phyloP scores from a whole-genome alignment of 2,888 invertebrate species.

The Ochlodes sylvanus region DNA sequence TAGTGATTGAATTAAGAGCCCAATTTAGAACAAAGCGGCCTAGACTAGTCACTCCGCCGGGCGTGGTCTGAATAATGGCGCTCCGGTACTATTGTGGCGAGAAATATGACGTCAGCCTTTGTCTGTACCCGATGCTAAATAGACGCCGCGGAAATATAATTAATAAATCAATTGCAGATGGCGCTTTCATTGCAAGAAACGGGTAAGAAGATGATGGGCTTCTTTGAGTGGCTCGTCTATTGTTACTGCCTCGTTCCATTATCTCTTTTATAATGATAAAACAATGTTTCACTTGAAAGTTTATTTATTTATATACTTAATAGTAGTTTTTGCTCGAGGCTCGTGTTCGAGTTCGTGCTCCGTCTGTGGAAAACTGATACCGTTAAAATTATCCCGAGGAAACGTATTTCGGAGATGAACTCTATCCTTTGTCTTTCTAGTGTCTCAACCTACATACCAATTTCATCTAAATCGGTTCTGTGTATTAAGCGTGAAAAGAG shows the following conservation, averaged over 20 bases:
- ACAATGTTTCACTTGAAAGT: neutral
- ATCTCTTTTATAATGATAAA: neutral
- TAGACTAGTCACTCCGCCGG: slow-evolving; percentile 34
- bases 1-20: slow-evolving; percentile 31
- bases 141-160: slow-evolving; percentile 33
- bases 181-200: slow-evolving; percentile 31
- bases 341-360: no score
- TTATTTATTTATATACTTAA: neutral
- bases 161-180: slow-evolving; percentile 39
- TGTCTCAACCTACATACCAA: no score
- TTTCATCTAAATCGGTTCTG: no score
- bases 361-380: no score
- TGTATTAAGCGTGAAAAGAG: no score
- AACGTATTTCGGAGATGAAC: no score
- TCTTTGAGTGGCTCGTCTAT: slow-evolving; percentile 26
- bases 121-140: slow-evolving; percentile 33
- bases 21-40: slow-evolving; percentile 37
- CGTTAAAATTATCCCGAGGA: no score
- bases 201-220: slow-evolving; percentile 26
- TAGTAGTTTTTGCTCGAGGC: no score
- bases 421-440: no score
- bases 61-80: slow-evolving; percentile 33
- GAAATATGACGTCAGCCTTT: slow-evolving; percentile 36
- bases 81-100: slow-evolving; percentile 30
- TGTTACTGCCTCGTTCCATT: slow-evolving; percentile 11